Evolutionary conservation across 2,888 invertebrate genomes (phyloP), one percentile per base, ranked within the genome.

Genomic region (Drosophila atroscutellata): DNA sequence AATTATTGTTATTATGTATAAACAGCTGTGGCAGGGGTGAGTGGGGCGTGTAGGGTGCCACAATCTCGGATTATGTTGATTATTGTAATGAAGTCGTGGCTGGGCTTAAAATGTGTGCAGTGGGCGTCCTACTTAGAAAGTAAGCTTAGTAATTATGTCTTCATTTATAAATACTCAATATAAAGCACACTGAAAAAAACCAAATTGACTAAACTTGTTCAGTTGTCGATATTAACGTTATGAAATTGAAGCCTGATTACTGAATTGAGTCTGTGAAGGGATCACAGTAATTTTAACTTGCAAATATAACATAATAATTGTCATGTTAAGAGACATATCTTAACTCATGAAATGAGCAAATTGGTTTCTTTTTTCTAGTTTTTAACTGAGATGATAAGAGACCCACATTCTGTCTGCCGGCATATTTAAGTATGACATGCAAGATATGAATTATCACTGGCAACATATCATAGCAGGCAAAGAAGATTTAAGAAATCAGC

Each of bases 361-460:
- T 42, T 11, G 4, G 9, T 11, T 2, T n/a, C n/a, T 4, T 4
- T n/a, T 39, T n/a, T n/a, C 8, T 39, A 39, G 39, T 39, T n/a
- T 39, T 9, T 39, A 4, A 9, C n/a, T 9, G 9, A 39, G 39
- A 39, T 88, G 88, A 88, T 85, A 83, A 85, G 85, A 85, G 81
- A 88, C 80, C 75, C 81, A 88, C 74, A 85, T 71, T 79, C 63
- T 62, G 75, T 74, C 81, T 77, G 83, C 79, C 80, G 81, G 70
- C 89, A 87, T 90, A 91, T 89, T 91, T 91, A 91, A 89, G 89
- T 89, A 85, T 91, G 92, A 90, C 92, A 91, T 84, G 90, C 86
- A 90, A 91, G 91, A 90, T 91, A 91, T 91, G 91, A 91, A 91
- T 91, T 91, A 91, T 91, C 91, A 91, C 91, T 86, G 86, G 91